Evolutionary conservation across 2,888 invertebrate genomes (phyloP), one percentile per base, ranked within the genome.

Genomic region (Corbicula japonica): DNA sequence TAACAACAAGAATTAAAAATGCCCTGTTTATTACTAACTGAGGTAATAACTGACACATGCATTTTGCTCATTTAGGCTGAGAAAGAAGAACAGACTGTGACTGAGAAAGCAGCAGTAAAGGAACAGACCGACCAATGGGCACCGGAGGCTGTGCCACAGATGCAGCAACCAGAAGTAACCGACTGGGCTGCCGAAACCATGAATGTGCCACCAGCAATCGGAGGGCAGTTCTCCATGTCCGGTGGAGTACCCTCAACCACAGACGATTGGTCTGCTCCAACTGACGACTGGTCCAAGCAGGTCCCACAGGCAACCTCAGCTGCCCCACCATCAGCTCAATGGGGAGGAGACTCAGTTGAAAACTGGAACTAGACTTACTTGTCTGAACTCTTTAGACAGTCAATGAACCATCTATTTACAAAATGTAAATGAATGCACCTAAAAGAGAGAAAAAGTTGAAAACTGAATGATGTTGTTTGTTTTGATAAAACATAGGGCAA

Each of bases 41-140:
- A n/a, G n/a, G n/a, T n/a, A n/a, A n/a, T n/a, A n/a, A n/a, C n/a
- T n/a, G n/a, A n/a, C n/a, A n/a, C 15, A 60, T 34, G 0, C 18
- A 5, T 1, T 2, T 72, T 72, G 68, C 61, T 71, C 69, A 84
- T 86, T 2, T 81, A 95, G 95, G 97, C 97, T 87, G 98, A 98
- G 93, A 98, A 98, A 94, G 98, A 98, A 91, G 98, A 98, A 93
- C 97, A 97, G 72, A 90, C 88, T 15, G 91, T 92, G 32, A 80
- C 85, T 52, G 92, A 91, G 68, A 90, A 91, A 68, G 89, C 91
- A 23, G 87, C 89, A 48, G 86, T 84, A 12, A 86, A 88, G 71
- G 89, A 88, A 44, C 70, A 80, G 73, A 60, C 83, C 28, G 91
- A 90, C 60, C 84, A 85, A 38, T 89, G 91, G 89, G 83, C 86